Conservation (phyloP, 2,888 invertebrate genomes). For the Noctuana brunneofusca region DNA sequence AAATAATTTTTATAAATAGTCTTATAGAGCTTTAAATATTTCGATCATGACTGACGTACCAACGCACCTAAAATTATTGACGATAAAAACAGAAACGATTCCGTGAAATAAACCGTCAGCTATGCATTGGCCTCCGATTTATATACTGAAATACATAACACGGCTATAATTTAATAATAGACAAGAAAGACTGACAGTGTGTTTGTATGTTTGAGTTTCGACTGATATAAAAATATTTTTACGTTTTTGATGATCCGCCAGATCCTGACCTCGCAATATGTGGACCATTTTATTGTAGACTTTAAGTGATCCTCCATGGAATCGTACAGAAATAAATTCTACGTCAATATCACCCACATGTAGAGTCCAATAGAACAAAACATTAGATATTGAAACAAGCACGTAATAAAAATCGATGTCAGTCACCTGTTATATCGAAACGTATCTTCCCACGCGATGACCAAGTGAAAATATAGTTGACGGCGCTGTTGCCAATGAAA, state of each 20-base stretch:
- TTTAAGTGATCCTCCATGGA: slow-evolving; percentile 40
- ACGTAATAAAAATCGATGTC: slow-evolving; percentile 73
- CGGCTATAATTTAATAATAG: slow-evolving; percentile 36
- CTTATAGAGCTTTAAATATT: slow-evolving; percentile 8
- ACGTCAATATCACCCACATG: slow-evolving; percentile 55
- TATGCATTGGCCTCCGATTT: slow-evolving; percentile 30
- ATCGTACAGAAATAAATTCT: slow-evolving; percentile 41
- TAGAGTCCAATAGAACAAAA: slow-evolving; percentile 73
- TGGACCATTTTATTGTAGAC: slow-evolving; percentile 40
- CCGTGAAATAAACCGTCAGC: slow-evolving; percentile 29
- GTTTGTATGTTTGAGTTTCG: slow-evolving; percentile 28
- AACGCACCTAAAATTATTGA: slow-evolving; percentile 27
- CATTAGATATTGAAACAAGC: slow-evolving; percentile 60
- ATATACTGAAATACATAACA: slow-evolving; percentile 30
- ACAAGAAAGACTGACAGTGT: slow-evolving; percentile 34
- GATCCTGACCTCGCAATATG: slow-evolving; percentile 34
- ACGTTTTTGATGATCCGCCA: slow-evolving; percentile 32
- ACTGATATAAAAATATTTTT: slow-evolving; percentile 37
- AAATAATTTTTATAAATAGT: background rate
- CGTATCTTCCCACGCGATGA: slow-evolving; percentile 65
- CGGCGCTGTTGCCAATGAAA: slow-evolving; percentile 76
- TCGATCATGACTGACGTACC: slow-evolving; percentile 12
- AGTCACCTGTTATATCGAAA: slow-evolving; percentile 69
- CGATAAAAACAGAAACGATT: slow-evolving; percentile 33
- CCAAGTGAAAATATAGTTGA: slow-evolving; percentile 73